These are phyloP conservation scores for Zootermopsis nevadensis DNA, from an alignment of 2,888 invertebrate species.

Conservation along the genomic window DNA sequence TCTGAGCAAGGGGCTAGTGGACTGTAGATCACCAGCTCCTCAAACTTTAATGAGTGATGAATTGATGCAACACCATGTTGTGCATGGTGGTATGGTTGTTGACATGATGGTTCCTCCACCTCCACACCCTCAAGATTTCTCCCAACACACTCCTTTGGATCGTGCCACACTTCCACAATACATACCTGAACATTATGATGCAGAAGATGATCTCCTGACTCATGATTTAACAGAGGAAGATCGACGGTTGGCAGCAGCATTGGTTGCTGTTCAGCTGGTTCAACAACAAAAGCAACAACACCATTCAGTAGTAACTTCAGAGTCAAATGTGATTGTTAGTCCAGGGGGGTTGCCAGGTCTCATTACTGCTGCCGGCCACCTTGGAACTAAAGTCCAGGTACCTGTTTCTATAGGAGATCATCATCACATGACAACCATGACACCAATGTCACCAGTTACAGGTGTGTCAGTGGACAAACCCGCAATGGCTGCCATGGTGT, in stretches of 20 bases:
- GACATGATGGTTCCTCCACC: conserved; percentile 52
- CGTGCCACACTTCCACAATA: conserved; percentile 48
- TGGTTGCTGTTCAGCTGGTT: conserved; percentile 72
- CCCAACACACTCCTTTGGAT: conserved; percentile 45
- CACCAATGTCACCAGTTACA: conserved; percentile 52
- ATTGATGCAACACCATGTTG: conserved; percentile 51
- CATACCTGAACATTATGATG: conserved; percentile 51
- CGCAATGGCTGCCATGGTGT: conserved; percentile 56
- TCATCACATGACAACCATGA: conserved; percentile 49
- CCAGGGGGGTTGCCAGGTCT: conserved; percentile 43
- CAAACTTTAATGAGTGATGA: conserved; percentile 48
- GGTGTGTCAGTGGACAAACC: conserved; percentile 56
- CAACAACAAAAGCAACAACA: conserved; percentile 70
- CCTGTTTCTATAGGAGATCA: conserved; percentile 49
- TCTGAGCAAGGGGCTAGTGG: conserved; percentile 47
- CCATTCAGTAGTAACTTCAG: conserved; percentile 55
- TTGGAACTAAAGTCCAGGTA: conserved; percentile 39
- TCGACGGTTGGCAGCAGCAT: conserved; percentile 70
- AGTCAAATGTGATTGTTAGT: conserved; percentile 53
- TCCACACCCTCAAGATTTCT: conserved; percentile 45
- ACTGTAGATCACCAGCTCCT: conserved; percentile 46
- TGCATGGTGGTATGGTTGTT: conserved; percentile 52
- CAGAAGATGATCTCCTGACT: conserved; percentile 56
- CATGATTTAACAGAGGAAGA: conserved; percentile 69
- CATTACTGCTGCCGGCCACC: conserved; percentile 28